These are phyloP conservation scores for Macrotis lagotis DNA, from an alignment of 2,113 vertebrate genomes.

Conservation along the genomic window DNA sequence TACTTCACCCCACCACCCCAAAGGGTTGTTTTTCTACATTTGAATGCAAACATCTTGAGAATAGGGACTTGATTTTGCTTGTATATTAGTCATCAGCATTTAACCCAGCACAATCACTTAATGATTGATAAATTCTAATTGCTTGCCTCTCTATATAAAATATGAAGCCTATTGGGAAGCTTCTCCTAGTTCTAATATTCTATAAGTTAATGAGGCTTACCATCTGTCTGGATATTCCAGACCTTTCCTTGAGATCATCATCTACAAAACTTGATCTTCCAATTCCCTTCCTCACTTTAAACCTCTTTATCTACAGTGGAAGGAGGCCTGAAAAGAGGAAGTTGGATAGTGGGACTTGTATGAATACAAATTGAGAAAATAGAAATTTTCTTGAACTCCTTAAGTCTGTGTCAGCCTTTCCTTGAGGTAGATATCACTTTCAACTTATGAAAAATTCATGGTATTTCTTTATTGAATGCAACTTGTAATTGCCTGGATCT, in stretches of 20 bases:
- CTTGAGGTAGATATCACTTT: constrained; percentile 17
- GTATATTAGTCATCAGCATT: not conserved
- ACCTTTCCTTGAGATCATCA: not conserved
- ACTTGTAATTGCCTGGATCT: constrained; percentile 38
- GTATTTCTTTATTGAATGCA: constrained; percentile 33
- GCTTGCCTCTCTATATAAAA: not conserved
- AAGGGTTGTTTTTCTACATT: not conserved
- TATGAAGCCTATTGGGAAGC: not conserved
- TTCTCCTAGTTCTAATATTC: not conserved
- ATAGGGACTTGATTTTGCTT: not conserved
- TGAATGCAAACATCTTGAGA: not conserved
- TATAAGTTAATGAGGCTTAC: not conserved
- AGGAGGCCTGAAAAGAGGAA: not conserved
- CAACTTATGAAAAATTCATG: constrained; percentile 54
- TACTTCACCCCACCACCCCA: not conserved
- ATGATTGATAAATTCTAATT: not conserved
- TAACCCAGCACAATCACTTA: not conserved
- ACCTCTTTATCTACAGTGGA: not conserved
- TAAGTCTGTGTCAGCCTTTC: not conserved
- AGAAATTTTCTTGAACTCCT: not conserved
- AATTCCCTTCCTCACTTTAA: not conserved
- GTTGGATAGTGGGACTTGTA: not conserved
- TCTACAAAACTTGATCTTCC: not conserved
- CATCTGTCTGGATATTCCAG: not conserved
- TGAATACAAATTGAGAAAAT: constrained; percentile 1